Percentiles rank a stretch among this genome's conserved stretches.
These are phyloP conservation scores for Saxicola maurus DNA, from an alignment of 2,797 vertebrate genomes.

Conservation along the genomic window DNA sequence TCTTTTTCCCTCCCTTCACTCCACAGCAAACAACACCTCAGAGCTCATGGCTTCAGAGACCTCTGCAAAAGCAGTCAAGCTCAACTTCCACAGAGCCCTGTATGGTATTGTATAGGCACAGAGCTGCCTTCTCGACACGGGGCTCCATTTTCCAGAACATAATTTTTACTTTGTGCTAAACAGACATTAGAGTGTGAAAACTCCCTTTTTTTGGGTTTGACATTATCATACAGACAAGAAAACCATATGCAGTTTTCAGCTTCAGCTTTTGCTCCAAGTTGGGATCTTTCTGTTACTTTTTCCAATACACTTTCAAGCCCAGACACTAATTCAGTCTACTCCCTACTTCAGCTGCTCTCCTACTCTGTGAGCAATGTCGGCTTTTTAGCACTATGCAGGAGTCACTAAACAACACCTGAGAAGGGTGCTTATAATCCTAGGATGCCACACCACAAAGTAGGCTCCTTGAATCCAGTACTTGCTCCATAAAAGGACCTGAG, in stretches of 20 bases:
- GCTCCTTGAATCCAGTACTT: neutral
- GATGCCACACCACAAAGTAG: neutral
- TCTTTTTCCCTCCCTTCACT: neutral
- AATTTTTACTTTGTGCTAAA: constrained; percentile 35
- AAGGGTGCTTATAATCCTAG: neutral
- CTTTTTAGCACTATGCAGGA: neutral
- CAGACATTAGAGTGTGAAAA: constrained; percentile 49
- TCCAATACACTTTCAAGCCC: neutral
- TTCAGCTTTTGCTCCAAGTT: constrained; percentile 40
- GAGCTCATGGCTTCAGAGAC: neutral
- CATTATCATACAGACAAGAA: constrained; percentile 46
- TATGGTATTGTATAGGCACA: neutral
- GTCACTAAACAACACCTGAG: neutral
- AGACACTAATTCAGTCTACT: neutral
- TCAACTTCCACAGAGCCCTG: neutral
- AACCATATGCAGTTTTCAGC: constrained; percentile 56
- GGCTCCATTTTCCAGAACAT: constrained; percentile 28
- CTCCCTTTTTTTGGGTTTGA: constrained; percentile 57
- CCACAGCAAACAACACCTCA: neutral
- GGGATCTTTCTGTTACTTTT: constrained; percentile 24
- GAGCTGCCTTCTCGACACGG: neutral
- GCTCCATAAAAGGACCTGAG: neutral
- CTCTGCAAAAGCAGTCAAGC: neutral
- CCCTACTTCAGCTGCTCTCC: neutral
- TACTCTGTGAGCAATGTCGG: neutral